Evolutionary conservation across 2,888 invertebrate species (phyloP), one percentile per base, ranked within the genome.

Genomic region (Flabesymbios commensalis): DNA sequence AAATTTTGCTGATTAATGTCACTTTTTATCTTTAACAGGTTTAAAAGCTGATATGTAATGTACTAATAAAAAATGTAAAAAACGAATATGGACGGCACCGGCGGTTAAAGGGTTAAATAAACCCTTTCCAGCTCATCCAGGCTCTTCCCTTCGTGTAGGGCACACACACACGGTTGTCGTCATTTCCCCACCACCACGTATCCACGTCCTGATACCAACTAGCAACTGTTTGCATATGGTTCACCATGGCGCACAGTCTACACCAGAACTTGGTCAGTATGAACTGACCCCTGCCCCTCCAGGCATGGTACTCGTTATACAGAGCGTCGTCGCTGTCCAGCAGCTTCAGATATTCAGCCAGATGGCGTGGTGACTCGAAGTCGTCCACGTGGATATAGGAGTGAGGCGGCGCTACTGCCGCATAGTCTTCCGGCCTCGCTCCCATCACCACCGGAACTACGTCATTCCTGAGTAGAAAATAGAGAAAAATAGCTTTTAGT

Each of bases 321-420:
- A 93, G 86, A 47, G 89, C 88, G 79, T 95, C 93, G 82, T 97
- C 91, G 69, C 88, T 87, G 81, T 95, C 95, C 59, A 97, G 86
- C 54, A 90, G 87, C 67, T 89, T 88, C 58, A 97, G 86, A 83
- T 95, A 96, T 32, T 88, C 88, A 32, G 96, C 96, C 67, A 97
- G 85, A 72, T 92, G 90, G 75, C 90, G 89, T 0, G 96, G 90
- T 28, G 90, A 89, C 33, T 89, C 88, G 81, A 96, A 97, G 82
- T 97, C 95, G 79, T 97, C 96, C 24, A 97, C 94, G 83, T 97
- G 96, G 61, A 97, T 91, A 84, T 91, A 96, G 2, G 94, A 94
- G 73, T 91, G 89, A 79, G 90, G 89, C 0, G 96, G 96, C 4
- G 95, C 91, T 71, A 89, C 88, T 43, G 89, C 88, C 63, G 39